These are phyloP conservation scores for Sicus ferrugineus DNA, from an alignment of 2,888 invertebrate species.

Conservation along the genomic window DNA sequence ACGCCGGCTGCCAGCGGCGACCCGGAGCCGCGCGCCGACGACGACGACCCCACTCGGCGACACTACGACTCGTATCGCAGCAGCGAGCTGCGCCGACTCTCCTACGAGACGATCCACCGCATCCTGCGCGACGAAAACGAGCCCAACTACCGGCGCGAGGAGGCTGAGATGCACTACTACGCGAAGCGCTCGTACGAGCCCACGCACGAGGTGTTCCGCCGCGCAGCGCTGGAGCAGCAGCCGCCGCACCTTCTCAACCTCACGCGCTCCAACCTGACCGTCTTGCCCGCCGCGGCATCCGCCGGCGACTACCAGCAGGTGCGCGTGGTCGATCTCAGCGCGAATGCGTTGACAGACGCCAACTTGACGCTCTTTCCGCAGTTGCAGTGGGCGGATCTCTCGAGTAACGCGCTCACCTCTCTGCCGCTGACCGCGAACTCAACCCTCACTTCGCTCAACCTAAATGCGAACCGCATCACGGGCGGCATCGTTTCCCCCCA, in stretches of 20 bases:
- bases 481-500: constrained; percentile 36
- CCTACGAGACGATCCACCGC: constrained; percentile 59
- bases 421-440: constrained; percentile 43
- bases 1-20: constrained; percentile 11
- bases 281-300: constrained; percentile 4
- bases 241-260: constrained; percentile 27
- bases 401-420: constrained; percentile 47
- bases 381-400: constrained; percentile 45
- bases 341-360: constrained; percentile 47
- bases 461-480: constrained; percentile 45
- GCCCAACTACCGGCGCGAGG: constrained; percentile 51
- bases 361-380: constrained; percentile 44
- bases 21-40: constrained; percentile 19
- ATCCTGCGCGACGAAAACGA: constrained; percentile 61
- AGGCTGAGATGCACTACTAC: constrained; percentile 53
- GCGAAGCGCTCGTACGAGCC: constrained; percentile 49
- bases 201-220: constrained; percentile 43
- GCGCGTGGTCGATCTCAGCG: constrained; percentile 49
- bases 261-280: constrained; percentile 24
- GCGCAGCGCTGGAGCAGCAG: constrained; percentile 34
- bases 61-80: constrained; percentile 49
- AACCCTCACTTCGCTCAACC: constrained; percentile 42
- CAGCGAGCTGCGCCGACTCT: constrained; percentile 52
- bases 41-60: constrained; percentile 50
- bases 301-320: constrained; percentile 17